Percentiles rank a stretch among this genome's conserved stretches.
These are phyloP conservation scores for Acleris holmiana DNA, from an alignment of 2,888 invertebrate species.

Conservation along the genomic window DNA sequence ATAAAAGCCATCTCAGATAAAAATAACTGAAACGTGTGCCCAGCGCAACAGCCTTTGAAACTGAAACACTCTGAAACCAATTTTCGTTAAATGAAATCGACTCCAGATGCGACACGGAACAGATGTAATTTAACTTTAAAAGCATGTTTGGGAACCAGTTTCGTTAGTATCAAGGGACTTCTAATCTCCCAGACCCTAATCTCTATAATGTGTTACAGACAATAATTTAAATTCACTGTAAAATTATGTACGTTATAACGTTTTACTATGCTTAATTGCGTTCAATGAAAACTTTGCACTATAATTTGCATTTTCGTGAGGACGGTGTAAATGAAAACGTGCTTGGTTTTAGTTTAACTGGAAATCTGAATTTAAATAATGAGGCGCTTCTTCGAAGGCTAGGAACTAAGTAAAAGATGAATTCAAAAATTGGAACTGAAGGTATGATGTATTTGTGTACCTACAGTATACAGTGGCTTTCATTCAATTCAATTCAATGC, in stretches of 20 bases:
- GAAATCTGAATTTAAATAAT: not conserved
- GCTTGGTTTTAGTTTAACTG: not conserved
- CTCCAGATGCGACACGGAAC: constrained; percentile 15
- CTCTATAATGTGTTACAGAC: constrained; percentile 1
- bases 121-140: constrained; percentile 2
- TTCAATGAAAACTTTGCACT: constrained; percentile 12
- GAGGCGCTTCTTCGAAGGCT: too few species aligned
- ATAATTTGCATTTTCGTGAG: constrained; percentile 15
- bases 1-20: not conserved
- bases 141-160: constrained; percentile 13
- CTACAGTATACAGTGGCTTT: too few species aligned
- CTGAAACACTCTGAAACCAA: constrained; percentile 17
- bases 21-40: not conserved
- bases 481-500: too few species aligned
- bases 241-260: constrained; percentile 19
- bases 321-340: constrained; percentile 1
- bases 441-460: too few species aligned
- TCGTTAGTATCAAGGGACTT: not conserved
- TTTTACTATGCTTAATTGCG: constrained; percentile 17
- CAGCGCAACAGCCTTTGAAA: not conserved
- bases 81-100: constrained; percentile 20
- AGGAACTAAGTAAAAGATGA: too few species aligned
- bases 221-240: constrained; percentile 15
- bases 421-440: too few species aligned
- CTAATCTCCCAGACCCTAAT: constrained; percentile 1